Evolutionary conservation across 2,888 invertebrate species (phyloP), one percentile per base, ranked within the genome.

Genomic region (Deilephila porcellus): DNA sequence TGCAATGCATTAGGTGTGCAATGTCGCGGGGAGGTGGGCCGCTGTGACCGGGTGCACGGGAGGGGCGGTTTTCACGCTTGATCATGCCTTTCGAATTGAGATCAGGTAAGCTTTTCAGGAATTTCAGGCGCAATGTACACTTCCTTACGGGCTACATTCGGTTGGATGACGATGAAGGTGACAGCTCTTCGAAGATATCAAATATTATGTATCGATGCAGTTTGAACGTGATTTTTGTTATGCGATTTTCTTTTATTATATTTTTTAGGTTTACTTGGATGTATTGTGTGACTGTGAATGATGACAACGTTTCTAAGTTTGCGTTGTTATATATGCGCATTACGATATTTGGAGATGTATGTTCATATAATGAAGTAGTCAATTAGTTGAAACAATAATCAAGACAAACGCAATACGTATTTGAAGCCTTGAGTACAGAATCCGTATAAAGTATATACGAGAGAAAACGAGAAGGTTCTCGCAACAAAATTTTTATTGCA

Each of bases 61-160:
- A 88, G 90, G 91, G 90, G 90, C 88, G 88, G 83, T 86, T 87
- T 90, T 87, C 88, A 90, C 91, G 88, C 88, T 86, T 90, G 87
- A 90, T 88, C 90, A 94, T 93, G 94, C 94, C 94, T 85, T 93
- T 91, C 91, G 94, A 93, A 84, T 83, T 88, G 88, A 91, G 93
- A 93, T 88, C 93, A 94, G 94, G 94, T 94, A 86, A 91, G 91
- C 84, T 85, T 89, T 87, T 85, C 83, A 86, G 80, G 78, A 76
- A 80, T 80, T 83, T 83, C 74, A 79, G 78, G 77, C 82, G 73
- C 74, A 76, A 76, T 70, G n/a, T 45, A 60, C 70, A 73, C 73
- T 75, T 74, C 78, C 71, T 77, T 81, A 79, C 75, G 73, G 76
- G 70, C 73, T 71, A 75, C 67, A 76, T 78, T 81, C 72, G 76